Base-by-base conservation (phyloP, 2,888 invertebrate genomes). In the Chrysotoxum bicinctum region DNA sequence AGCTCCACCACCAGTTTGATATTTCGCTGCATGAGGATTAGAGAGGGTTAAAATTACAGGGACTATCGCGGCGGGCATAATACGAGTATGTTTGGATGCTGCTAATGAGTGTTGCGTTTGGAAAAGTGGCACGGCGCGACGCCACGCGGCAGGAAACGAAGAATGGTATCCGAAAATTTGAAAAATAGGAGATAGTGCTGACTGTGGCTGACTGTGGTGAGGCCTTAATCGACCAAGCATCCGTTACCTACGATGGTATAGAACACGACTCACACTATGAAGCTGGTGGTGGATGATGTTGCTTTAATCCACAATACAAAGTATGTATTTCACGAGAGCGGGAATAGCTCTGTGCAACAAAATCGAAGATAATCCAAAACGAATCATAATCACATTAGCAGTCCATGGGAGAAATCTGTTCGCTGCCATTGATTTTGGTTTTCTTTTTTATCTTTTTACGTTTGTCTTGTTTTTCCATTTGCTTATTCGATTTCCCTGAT, bases 381-480 rank as follows among this genome's bases (percentile, higher is more conserved):
- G 82, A 83, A 78, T 83, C 79, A 83, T 83, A 83, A 83, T 78
- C 69, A 83, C 83, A 83, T 83, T 83, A 83, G 83, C 83, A 78
- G 83, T 70, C 80, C 74, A 69, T 81, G 43, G 52, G 37, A 68
- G 69, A 48, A 76, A 75, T 70, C 69, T 70, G 69, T 64, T 48
- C 64, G 40, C 45, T 60, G 69, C 43, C 62, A 74, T 79, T 74
- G 74, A 60, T 68, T 79, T 73, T 26, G 56, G 16, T 30, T 26
- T 54, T 45, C 2, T 50, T 26, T 21, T 45, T 60, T 30, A 12
- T 54, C 21, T 21, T 23, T 19, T 37, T 19, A 21, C 26, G 19
- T 30, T 52, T 8, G 40, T 10, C 8, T 54, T 19, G 50, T 56
- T 66, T 79, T 64, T 30, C 40, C 37, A 60, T 68, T 45, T 45